Conservation (phyloP, 2,888 invertebrate genomes). For the Coelopa pilipes region DNA sequence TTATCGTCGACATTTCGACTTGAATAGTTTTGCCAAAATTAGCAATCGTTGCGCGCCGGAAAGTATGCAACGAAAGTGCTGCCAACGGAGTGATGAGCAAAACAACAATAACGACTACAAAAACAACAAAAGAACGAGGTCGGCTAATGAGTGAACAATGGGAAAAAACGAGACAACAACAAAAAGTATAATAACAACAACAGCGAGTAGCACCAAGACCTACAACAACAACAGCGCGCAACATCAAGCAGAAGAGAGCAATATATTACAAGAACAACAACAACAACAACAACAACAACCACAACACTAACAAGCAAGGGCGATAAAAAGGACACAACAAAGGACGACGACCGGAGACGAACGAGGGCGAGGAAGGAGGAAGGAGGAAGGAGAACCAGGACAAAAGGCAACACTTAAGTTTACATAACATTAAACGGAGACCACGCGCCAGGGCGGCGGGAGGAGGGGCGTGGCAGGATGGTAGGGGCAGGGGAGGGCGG, state of each 20-base stretch:
- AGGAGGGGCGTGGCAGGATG: neutral
- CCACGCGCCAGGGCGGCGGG: slow-evolving; percentile 42
- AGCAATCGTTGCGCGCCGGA: slow-evolving; percentile 12
- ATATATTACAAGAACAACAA: no score
- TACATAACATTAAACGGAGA: slow-evolving; percentile 62
- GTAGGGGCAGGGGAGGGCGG: neutral
- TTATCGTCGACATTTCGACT: slow-evolving; percentile 20
- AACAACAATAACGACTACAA: neutral
- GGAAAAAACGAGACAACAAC: neutral
- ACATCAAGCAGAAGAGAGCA: no score
- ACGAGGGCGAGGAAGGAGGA: neutral
- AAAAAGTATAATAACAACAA: no score
- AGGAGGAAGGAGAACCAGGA: slow-evolving; percentile 4
- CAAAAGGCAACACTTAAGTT: slow-evolving; percentile 46
- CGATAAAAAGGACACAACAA: slow-evolving; percentile 29
- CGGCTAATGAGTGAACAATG: neutral
- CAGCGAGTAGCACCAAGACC: neutral
- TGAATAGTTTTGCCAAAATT: slow-evolving; percentile 28
- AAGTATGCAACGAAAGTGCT: slow-evolving; percentile 23
- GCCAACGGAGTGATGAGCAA: neutral
- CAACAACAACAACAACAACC: neutral
- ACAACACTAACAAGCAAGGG: slow-evolving; percentile 18
- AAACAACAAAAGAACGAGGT: neutral
- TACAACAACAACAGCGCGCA: no score
- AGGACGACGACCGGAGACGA: neutral